Base-by-base conservation (phyloP, 2,888 invertebrate species). In the Cremastinae sp. region DNA sequence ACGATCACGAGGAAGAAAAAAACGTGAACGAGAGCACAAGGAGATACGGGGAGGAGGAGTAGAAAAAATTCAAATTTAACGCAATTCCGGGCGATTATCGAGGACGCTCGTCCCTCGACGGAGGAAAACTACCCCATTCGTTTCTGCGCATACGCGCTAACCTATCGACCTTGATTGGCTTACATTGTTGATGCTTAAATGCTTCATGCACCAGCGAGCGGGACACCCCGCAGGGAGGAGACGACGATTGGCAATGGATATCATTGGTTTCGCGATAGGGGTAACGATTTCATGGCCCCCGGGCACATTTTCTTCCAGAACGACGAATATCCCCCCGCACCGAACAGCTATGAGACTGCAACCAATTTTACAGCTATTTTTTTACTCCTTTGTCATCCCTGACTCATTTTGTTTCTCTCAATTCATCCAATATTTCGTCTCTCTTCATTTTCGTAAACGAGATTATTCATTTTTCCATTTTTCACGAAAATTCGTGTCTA, bases 121-220 rank as follows among this genome's bases (percentile, higher is more conserved):
- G 59, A 53, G 14, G 28, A 22, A 34, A 51, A 12, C 28, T n/a
- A 49, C 22, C 65, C 22, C 34, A 51, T 49, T 28, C 8, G 34
- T 51, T 65, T 47, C 68, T 66, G 49, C 73, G 65, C 66, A 56
- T 34, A 51, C 22, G 71, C 81, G 81, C 47, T 51, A 74, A 66
- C 69, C 75, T 53, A 28, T 71, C 70, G 41, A 83, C 81, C 85
- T 85, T 89, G 89, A 89, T 89, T 88, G 88, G 89, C 89, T 89
- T 89, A 89, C 87, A 89, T 89, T 89, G 89, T 90, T 87, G 87
- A 86, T 88, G 88, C 89, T 89, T 88, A 88, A 89, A 87, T 85
- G 89, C 87, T 89, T 89, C 88, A 89, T 89, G 89, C 89, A 86
- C 88, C 89, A 87, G 87, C 88, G 89, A 89, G 87, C 88, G 85